phyloP scores from a whole-genome alignment of 2,888 invertebrate genomes.

The Physocephala rufipes region DNA sequence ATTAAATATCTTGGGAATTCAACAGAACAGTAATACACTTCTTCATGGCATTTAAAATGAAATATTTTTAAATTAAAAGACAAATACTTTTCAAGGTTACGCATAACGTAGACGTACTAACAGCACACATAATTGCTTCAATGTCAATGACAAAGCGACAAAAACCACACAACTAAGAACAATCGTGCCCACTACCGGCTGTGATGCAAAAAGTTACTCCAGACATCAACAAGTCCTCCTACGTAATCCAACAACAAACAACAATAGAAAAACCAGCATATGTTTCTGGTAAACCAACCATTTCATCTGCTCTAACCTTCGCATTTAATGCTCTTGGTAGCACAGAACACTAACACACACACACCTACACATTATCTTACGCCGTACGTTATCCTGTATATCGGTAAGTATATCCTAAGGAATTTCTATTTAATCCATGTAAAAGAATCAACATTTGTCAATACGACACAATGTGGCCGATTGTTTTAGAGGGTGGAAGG shows the following conservation, averaged over 20 bases:
- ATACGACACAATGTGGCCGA: background rate
- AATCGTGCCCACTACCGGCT: too few relatives aligned
- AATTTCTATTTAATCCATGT: background rate
- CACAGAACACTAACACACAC: constrained; percentile 2
- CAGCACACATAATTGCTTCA: background rate
- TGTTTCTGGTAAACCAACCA: too few relatives aligned
- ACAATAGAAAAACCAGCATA: too few relatives aligned
- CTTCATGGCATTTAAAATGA: background rate
- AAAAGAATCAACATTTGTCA: background rate
- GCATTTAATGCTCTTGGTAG: background rate
- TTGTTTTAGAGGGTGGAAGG: too few relatives aligned
- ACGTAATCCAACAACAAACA: too few relatives aligned
- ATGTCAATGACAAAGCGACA: constrained; percentile 30
- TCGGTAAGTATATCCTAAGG: background rate
- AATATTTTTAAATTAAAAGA: too few relatives aligned
- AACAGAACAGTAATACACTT: background rate
- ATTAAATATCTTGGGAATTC: too few relatives aligned
- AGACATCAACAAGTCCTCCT: too few relatives aligned
- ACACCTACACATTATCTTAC: background rate
- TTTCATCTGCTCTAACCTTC: too few relatives aligned
- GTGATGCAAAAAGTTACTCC: too few relatives aligned
- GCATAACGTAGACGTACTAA: background rate
- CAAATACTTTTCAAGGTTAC: too few relatives aligned
- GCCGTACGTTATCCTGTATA: background rate
- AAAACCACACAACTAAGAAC: constrained; percentile 12